Conservation (phyloP, 2,888 invertebrate genomes). For the Heliconius hortense region DNA sequence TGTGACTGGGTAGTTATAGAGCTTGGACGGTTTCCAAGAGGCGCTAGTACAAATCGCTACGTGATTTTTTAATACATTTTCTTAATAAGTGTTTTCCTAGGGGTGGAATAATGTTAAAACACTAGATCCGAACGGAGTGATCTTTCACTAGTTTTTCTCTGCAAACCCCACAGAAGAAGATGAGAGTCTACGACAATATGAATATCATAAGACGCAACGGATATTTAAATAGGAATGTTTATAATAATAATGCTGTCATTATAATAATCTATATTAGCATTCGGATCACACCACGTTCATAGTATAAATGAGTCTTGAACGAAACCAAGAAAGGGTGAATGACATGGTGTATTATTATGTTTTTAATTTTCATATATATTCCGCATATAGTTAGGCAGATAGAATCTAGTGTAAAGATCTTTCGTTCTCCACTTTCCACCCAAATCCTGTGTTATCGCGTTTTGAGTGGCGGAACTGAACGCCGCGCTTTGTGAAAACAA, state of each 20-base stretch:
- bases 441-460: no score
- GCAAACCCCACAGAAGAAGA: background rate
- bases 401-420: background rate
- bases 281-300: constrained; percentile 27
- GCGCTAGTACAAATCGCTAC: no score
- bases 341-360: constrained; percentile 21
- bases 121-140: no score
- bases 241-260: constrained; percentile 33
- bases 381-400: background rate
- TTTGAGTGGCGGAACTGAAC: background rate
- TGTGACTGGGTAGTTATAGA: no score
- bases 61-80: no score
- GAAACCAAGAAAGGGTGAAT: constrained; percentile 33
- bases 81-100: no score
- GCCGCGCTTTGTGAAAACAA: background rate
- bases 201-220: background rate
- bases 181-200: background rate
- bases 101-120: no score
- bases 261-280: constrained; percentile 34
- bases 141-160: background rate
- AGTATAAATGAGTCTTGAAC: constrained; percentile 24
- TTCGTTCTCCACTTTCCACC: background rate
- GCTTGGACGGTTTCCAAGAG: no score
- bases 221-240: constrained; percentile 18
- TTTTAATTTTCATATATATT: no score